phyloP scores from a whole-genome alignment of 1,140 invertebrate species.

The Heliothis subflexa region DNA sequence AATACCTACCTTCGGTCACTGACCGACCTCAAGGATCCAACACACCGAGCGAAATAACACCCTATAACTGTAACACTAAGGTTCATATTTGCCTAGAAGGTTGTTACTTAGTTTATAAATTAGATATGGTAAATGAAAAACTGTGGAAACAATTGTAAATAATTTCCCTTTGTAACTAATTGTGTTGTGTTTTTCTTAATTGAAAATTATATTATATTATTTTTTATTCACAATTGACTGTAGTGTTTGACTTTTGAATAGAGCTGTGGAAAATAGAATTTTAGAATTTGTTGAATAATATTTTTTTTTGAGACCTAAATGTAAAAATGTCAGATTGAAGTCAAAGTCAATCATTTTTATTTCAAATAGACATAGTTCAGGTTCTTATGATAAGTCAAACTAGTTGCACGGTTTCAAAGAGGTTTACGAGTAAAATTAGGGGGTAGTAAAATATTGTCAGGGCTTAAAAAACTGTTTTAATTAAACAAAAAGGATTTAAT shows the following conservation, averaged over 20 bases:
- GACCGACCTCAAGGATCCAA: conserved; percentile 69
- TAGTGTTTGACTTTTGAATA: not conserved
- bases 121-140: conserved; percentile 27
- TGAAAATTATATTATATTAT: not conserved
- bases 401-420: no score
- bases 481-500: no score
- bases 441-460: no score
- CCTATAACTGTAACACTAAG: not conserved
- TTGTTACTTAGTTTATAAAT: conserved; percentile 17
- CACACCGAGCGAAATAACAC: conserved; percentile 2
- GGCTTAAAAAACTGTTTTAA: no score
- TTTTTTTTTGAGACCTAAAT: no score
- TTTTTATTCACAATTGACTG: not conserved
- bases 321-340: no score
- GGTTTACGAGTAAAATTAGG: no score
- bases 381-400: no score
- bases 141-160: conserved; percentile 30
- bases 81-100: not conserved
- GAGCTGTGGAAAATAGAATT: not conserved
- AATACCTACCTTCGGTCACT: conserved; percentile 64
- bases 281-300: no score
- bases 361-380: no score
- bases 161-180: conserved; percentile 35
- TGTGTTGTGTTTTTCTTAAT: conserved; percentile 22
- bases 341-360: no score